Evolutionary conservation across 1,140 invertebrate genomes (phyloP), one percentile per base, ranked within the genome.

Genomic region (Camponotus pennsylvanicus): DNA sequence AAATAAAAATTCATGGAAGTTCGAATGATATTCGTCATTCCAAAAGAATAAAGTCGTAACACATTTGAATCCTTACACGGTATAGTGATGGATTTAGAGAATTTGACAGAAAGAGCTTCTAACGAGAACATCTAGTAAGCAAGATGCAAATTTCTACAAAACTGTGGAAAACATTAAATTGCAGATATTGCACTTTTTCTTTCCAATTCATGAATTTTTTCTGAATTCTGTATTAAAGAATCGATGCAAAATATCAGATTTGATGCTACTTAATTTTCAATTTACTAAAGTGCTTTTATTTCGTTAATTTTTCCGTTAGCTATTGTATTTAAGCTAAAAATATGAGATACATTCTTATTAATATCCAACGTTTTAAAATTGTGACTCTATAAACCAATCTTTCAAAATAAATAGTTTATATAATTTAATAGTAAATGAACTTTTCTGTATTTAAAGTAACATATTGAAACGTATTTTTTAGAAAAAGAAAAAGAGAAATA

Each of bases 1-100:
- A 80, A 80, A 80, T 80, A 80, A 80, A 80, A 80, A 49, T 64
- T 80, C 34, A n/a, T 34, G 34, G 34, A 79, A 79, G 45, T 64
- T 69, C 63, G 45, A 18, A 9, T 34, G 32, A 13, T 66, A 63
- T 52, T 67, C 63, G 45, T 79, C 63, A 64, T 57, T 80, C 55
- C 45, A 64, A 64, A 80, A 40, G 69, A 80, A 80, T 80, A 80
- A 80, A 57, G 77, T 67, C 34, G 13, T 80, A 80, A 69, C 45
- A 57, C 45, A 45, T 80, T 79, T 57, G 64, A 70, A 80, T 49
- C 21, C 8, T 80, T 69, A 69, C 77, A 34, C 63, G 42, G 40
- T 27, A 27, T 27, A 27, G 27, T 27, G 27, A 27, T 18, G 27
- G 52, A 57, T 73, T 66, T n/a, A 55, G 32, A 80, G n/a, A 80